Evolutionary conservation across 1,140 invertebrate genomes (phyloP).

Genomic region (Chrysoperla carnea): DNA sequence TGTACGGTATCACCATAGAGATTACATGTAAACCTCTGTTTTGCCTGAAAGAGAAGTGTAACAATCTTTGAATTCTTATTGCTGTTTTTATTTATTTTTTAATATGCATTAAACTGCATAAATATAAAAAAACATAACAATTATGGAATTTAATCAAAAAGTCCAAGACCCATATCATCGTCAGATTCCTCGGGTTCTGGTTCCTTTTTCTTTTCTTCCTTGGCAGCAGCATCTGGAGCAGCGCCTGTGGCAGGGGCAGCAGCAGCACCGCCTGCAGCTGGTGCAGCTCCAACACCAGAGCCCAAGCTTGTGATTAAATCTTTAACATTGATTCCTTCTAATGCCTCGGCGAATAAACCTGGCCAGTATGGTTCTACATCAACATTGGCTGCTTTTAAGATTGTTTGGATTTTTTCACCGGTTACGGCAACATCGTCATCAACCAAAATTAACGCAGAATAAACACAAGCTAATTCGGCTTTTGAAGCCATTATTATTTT

Average conservation of each 20-base stretch:
- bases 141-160: no score
- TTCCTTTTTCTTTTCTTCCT: slow-evolving; percentile 72
- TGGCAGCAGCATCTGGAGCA: slow-evolving; percentile 41
- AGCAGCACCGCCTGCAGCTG: slow-evolving; percentile 48
- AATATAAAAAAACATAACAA: no score
- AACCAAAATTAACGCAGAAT: slow-evolving; percentile 87
- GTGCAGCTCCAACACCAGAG: slow-evolving; percentile 72
- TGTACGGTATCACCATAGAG: no score
- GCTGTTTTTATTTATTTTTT: no score
- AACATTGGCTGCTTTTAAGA: slow-evolving; percentile 91
- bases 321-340: slow-evolving; percentile 89
- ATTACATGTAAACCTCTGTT: no score
- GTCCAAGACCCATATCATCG: slow-evolving; percentile 88
- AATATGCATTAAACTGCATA: no score
- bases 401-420: slow-evolving; percentile 92
- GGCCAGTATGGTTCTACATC: slow-evolving; percentile 99
- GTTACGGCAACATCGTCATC: slow-evolving; percentile 96
- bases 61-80: no score
- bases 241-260: slow-evolving; percentile 43
- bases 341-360: slow-evolving; percentile 89
- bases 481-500: slow-evolving; percentile 57
- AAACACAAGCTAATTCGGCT: slow-evolving; percentile 94
- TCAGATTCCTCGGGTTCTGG: slow-evolving; percentile 73
- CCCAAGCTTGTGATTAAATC: slow-evolving; percentile 91
- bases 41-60: no score